Evolutionary conservation across 2,113 vertebrate species (phyloP).

Genomic region (Felis chaus): DNA sequence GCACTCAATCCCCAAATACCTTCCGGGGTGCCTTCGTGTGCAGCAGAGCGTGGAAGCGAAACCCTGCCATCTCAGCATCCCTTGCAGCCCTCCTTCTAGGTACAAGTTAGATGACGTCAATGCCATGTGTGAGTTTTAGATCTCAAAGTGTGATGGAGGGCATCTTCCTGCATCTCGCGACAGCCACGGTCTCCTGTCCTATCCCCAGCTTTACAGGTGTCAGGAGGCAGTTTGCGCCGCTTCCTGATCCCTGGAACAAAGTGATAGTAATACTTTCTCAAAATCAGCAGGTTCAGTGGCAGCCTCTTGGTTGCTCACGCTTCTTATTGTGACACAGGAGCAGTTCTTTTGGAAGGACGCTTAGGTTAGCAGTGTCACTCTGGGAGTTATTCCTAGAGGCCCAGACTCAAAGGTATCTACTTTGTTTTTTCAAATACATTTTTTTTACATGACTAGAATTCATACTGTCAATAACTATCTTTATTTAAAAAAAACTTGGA

Average conservation of each 20-base stretch:
- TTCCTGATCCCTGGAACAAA: not conserved
- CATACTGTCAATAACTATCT: not conserved
- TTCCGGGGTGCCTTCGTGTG: not conserved
- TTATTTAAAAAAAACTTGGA: not conserved
- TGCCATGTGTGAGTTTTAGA: not conserved
- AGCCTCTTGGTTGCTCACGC: not conserved
- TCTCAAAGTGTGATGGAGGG: not conserved
- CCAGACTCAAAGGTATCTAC: not conserved
- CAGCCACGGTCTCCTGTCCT: not conserved
- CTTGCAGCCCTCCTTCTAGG: not conserved
- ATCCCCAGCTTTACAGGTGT: not conserved
- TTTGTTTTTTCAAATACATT: not conserved
- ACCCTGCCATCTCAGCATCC: not conserved
- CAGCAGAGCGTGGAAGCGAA: not conserved
- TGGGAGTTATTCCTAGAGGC: not conserved
- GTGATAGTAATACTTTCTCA: not conserved
- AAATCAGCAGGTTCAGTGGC: not conserved
- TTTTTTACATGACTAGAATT: not conserved
- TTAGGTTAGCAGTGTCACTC: not conserved
- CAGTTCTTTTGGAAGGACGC: not conserved
- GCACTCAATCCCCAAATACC: not conserved
- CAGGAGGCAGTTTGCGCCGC: not conserved
- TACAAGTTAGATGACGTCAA: not conserved
- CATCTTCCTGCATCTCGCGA: not conserved
- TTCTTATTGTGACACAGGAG: not conserved